A percentile compares a stretch with the other conserved stretches of the same genome.
phyloP scores from a whole-genome alignment of 2,888 invertebrate species.

The Piscicola geometra region DNA sequence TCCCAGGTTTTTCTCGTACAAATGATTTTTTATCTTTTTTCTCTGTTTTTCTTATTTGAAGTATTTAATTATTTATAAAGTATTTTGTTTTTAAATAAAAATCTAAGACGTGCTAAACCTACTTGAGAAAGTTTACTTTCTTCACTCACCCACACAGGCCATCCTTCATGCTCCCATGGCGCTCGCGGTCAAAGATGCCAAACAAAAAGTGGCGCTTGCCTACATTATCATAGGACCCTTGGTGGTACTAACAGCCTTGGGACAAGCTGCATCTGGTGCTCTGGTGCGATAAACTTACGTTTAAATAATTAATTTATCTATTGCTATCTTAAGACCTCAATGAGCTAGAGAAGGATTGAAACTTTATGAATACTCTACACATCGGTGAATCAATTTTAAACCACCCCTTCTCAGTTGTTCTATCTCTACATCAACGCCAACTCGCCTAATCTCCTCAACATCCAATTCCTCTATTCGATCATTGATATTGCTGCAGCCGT shows the following conservation, averaged over 20 bases:
- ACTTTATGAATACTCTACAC: too few species aligned
- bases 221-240: neutral
- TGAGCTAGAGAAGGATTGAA: too few species aligned
- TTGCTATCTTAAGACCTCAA: too few species aligned
- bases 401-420: neutral
- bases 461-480: neutral
- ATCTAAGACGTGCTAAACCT: too few species aligned
- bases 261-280: neutral
- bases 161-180: neutral
- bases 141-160: too few species aligned
- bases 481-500: neutral
- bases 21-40: too few species aligned
- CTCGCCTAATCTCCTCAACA: neutral
- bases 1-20: too few species aligned
- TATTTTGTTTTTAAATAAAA: too few species aligned
- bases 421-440: neutral
- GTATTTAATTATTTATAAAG: too few species aligned
- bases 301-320: neutral
- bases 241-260: neutral
- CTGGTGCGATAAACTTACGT: too few species aligned
- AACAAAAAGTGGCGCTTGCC: neutral
- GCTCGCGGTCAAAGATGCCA: neutral
- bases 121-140: too few species aligned
- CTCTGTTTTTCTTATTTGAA: too few species aligned
- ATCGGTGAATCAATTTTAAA: neutral